Percentiles rank a stretch among this genome's conserved stretches.
phyloP scores from a whole-genome alignment of 1,140 invertebrate species.

The Tetramorium alpestre region DNA sequence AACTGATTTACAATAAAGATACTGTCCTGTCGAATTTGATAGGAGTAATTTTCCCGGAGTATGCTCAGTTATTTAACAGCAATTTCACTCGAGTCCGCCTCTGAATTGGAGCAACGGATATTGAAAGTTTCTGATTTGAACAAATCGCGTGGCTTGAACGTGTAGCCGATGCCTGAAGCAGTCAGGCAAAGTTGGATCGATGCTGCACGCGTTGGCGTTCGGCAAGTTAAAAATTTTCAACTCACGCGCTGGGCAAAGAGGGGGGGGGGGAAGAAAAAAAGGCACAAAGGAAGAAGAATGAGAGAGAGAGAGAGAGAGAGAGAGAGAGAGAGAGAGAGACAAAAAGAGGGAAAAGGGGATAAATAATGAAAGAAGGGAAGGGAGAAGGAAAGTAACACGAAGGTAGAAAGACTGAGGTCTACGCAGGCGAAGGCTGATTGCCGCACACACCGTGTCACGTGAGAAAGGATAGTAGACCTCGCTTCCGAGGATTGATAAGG shows the following conservation, averaged over 20 bases:
- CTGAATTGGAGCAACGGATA: constrained; percentile 52
- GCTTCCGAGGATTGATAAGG: constrained; percentile 64
- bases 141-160: constrained; percentile 63
- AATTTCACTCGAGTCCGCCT: constrained; percentile 30
- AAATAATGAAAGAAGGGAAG: neutral
- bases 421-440: constrained; percentile 56
- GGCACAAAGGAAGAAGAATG: neutral
- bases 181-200: constrained; percentile 62
- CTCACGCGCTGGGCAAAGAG: neutral
- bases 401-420: neutral
- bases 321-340: neutral
- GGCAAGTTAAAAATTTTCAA: constrained; percentile 61
- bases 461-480: constrained; percentile 61
- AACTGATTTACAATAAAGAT: constrained; percentile 9
- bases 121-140: constrained; percentile 67
- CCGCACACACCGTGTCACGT: constrained; percentile 56
- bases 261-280: neutral
- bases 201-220: constrained; percentile 54
- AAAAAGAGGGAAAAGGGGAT: neutral
- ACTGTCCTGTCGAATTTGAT: neutral
- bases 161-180: constrained; percentile 58
- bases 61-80: constrained; percentile 47
- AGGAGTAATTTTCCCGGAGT: neutral
- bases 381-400: neutral
- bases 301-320: neutral